Evolutionary conservation across 1,140 invertebrate genomes (phyloP), one percentile per base, ranked within the genome.

Genomic region (Phenacoccus solenopsis): DNA sequence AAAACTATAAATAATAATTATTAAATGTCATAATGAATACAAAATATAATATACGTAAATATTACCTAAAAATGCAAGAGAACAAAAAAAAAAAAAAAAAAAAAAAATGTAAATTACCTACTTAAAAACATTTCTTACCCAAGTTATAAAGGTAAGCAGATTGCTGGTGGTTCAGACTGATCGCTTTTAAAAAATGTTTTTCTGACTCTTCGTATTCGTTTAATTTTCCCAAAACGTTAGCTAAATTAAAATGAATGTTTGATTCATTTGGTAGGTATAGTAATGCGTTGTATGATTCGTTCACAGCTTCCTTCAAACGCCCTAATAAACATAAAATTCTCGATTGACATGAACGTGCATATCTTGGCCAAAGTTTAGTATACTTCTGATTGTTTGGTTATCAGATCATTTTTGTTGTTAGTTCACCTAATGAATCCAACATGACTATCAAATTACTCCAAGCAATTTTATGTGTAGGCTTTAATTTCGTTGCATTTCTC

Each of bases 401-500:
- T n/a, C n/a, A n/a, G n/a, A n/a, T n/a, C n/a, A n/a, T n/a, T n/a
- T n/a, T n/a, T n/a, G n/a, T n/a, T n/a, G n/a, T n/a, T n/a, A n/a
- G 79, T 69, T 79, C 81, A 84, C 88, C 87, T 73, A 89, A 82
- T 76, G 93, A 92, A 78, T 97, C 93, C 30, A 95, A 78, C 72
- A 97, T 82, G 10, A 95, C 87, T 20, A 97, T 81, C 76, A 92
- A 87, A 78, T 98, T 98, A 64, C 88, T 91, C 95, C 95, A 98
- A 16, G 94, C 90, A 72, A 88, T 86, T 9, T 83, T 80, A 78
- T 96, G 93, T 0, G 82, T 86, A 0, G 88, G 87, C 77, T 90
- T 89, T 68, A 90, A 81, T 57, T 80, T 78, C 1, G 91, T 91
- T 1, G 94, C 91, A 76, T 88, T 87, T 73, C 84, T 83, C 91